Evolutionary conservation across 2,113 vertebrate genomes (phyloP).

Genomic region (Sturnira hondurensis): DNA sequence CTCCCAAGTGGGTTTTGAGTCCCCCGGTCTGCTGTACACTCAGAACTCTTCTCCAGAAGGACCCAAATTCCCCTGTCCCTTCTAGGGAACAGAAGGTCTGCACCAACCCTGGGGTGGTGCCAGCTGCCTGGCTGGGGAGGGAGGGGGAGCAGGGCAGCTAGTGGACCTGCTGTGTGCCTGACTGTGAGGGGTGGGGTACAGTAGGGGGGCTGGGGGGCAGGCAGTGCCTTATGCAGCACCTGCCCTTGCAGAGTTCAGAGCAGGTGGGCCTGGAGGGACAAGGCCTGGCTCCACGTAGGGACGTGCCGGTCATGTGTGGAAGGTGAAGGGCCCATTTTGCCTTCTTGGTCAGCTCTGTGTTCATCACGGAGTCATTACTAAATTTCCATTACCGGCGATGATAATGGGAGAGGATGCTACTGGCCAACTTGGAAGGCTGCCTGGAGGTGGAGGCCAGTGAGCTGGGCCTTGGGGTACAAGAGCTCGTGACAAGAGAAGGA

Average conservation of each 20-base stretch:
- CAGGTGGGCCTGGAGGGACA: background rate
- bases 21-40: background rate
- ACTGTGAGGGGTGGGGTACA: too few species aligned
- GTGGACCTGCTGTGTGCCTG: background rate
- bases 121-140: background rate
- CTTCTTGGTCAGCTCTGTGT: too few species aligned
- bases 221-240: too few species aligned
- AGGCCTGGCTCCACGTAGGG: background rate
- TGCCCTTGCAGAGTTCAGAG: background rate
- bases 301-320: too few species aligned
- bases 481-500: background rate
- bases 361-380: too few species aligned
- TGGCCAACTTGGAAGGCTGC: background rate
- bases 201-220: rapidly evolving
- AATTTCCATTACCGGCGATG: too few species aligned
- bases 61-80: constrained; percentile 55
- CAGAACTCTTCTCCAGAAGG: constrained; percentile 56
- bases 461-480: background rate
- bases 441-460: background rate
- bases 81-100: constrained; percentile 2
- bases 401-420: background rate
- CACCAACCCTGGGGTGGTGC: background rate
- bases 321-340: background rate
- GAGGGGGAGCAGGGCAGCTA: background rate
- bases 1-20: background rate